These are phyloP conservation scores for Brachionus koreanus DNA, from an alignment of 1,140 invertebrate species.

Conservation along the genomic window DNA sequence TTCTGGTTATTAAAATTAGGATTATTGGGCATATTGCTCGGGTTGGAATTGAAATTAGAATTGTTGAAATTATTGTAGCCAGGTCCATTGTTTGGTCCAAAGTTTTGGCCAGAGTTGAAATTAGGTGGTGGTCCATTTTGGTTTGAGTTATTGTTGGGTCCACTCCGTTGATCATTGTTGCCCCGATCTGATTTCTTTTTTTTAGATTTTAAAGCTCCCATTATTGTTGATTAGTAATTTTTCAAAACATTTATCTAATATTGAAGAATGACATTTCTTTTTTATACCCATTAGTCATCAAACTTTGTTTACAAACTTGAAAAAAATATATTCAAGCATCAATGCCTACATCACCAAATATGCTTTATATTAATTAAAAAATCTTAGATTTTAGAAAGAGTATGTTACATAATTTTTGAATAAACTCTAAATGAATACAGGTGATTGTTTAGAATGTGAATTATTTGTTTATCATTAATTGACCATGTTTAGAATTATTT, in stretches of 20 bases:
- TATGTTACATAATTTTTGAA: not conserved
- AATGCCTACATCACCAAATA: not conserved
- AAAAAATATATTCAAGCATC: not conserved
- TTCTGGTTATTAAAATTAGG: not conserved
- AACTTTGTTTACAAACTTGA: not conserved
- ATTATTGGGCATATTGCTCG: not conserved
- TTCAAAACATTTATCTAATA: not conserved
- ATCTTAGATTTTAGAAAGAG: not conserved
- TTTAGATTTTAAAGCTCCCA: slow-evolving; percentile 8
- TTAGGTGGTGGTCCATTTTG: not conserved
- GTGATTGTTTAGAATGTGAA: not conserved
- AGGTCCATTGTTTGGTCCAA: not conserved
- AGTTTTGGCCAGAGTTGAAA: not conserved
- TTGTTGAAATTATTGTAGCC: not conserved
- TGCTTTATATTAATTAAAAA: not conserved
- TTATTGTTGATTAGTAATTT: not conserved
- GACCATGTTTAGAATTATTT: not conserved
- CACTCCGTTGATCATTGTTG: not conserved
- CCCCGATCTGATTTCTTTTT: not conserved
- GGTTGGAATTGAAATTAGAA: not conserved
- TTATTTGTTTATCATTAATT: not conserved
- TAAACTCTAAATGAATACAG: not conserved
- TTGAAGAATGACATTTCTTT: not conserved
- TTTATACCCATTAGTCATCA: not conserved
- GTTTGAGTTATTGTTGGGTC: not conserved